phyloP scores from a whole-genome alignment of 1,140 invertebrate species.

The Oreohelix idahoensis region DNA sequence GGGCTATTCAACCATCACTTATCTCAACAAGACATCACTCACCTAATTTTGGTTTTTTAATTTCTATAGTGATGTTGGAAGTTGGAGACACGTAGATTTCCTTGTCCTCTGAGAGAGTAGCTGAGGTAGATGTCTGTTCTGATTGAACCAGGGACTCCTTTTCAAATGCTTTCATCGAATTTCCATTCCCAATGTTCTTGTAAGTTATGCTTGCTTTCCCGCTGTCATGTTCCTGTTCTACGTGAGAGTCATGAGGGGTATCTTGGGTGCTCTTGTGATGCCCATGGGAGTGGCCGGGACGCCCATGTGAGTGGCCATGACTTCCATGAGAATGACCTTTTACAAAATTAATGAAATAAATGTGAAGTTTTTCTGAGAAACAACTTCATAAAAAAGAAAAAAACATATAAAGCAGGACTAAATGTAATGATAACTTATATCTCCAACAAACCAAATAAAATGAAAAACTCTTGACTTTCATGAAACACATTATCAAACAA shows the following conservation, averaged over 20 bases:
- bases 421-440: too few relatives aligned
- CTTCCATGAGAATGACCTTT: conserved; percentile 20
- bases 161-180: neutral
- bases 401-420: too few relatives aligned
- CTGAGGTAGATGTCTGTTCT: neutral
- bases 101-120: neutral
- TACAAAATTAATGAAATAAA: too few relatives aligned
- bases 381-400: too few relatives aligned
- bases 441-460: too few relatives aligned
- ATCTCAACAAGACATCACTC: neutral
- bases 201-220: neutral
- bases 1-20: too few relatives aligned
- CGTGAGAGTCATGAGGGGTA: neutral
- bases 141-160: conserved; percentile 43
- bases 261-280: conserved; percentile 18
- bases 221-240: conserved; percentile 27
- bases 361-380: too few relatives aligned
- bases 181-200: conserved; percentile 15
- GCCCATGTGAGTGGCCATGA: conserved; percentile 63
- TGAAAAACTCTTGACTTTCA: too few relatives aligned
- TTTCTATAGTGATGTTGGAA: conserved; percentile 30
- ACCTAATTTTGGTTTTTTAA: conserved; percentile 32
- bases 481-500: too few relatives aligned
- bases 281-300: conserved; percentile 54
- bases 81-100: conserved; percentile 1